Evolutionary conservation across 2,113 vertebrate species (phyloP), one percentile per base, ranked within the genome.

Genomic region (Gambusia holbrooki): DNA sequence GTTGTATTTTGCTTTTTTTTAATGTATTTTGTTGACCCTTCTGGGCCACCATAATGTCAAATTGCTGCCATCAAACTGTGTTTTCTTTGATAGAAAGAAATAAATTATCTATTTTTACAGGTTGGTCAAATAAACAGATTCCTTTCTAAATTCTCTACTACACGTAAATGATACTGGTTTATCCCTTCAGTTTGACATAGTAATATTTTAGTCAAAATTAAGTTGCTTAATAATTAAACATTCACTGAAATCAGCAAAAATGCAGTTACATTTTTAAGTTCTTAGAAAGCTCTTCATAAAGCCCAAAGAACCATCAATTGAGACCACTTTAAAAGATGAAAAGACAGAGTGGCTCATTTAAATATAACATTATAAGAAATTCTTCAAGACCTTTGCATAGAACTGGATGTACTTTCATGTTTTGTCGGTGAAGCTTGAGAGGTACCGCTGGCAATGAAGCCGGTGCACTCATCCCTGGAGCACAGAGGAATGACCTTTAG

Each of bases 401-500:
- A 30, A 62, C 13, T 62, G 12, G 15, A 32, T 33, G 42, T 28
- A 77, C 51, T 58, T 58, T 58, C 70, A 51, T 60, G 74, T 81
- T 88, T 69, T 73, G 64, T 74, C 67, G 27, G 75, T 73, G 86
- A 85, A 83, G 86, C 88, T 35, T 85, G 88, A 92, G 87, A 85
- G 65, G 58, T 54, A 78, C 77, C 60, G 62, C 69, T 35, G 33
- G 76, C 83, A 77, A 84, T 83, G 80, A 77, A 87, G 87, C 73
- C 70, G 77, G 66, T 67, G 78, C 83, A 35, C 66, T 80, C 61
- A 65, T 87, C 88, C 87, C 87, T 67, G 77, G 76, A 84, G 86
- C 77, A 73, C 67, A 77, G 80, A 87, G 79, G 62, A 83, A 74
- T 85, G 92, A 94, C 93, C 94, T 94, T 94, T 94, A 94, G 94